phyloP scores from a whole-genome alignment of 2,113 vertebrate genomes.

The Picathartes gymnocephalus region DNA sequence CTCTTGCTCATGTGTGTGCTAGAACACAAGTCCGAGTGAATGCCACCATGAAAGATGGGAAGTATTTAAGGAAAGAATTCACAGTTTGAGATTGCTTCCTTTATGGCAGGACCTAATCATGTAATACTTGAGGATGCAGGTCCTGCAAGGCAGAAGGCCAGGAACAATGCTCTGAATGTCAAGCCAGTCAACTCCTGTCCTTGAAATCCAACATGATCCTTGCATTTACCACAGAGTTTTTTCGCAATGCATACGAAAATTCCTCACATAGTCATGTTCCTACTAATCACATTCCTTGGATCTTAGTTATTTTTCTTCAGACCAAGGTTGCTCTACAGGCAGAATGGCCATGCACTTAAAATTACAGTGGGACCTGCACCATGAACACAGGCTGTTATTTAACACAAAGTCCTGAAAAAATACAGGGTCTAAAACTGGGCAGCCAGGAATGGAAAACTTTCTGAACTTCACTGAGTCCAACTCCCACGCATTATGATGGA shows the following conservation, averaged over 20 bases:
- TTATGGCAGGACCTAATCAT: neutral
- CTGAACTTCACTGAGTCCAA: neutral
- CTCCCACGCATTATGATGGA: neutral
- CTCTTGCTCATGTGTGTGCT: neutral
- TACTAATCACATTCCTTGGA: neutral
- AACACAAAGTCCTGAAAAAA: neutral
- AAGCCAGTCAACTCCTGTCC: neutral
- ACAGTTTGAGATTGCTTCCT: neutral
- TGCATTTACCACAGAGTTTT: neutral
- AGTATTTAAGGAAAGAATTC: neutral
- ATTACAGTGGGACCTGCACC: neutral
- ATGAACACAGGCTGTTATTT: neutral
- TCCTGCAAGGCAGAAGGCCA: neutral
- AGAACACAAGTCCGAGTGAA: neutral
- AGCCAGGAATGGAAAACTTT: neutral
- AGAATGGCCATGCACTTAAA: neutral
- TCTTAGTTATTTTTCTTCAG: neutral
- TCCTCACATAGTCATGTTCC: neutral
- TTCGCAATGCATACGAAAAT: neutral
- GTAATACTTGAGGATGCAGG: neutral
- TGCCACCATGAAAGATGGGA: neutral
- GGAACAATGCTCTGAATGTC: neutral
- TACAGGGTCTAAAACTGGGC: neutral
- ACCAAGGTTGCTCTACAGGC: neutral
- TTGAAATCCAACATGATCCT: neutral